Evolutionary conservation across 2,888 invertebrate species (phyloP), one percentile per base, ranked within the genome.

Genomic region (Dynastes grantii): DNA sequence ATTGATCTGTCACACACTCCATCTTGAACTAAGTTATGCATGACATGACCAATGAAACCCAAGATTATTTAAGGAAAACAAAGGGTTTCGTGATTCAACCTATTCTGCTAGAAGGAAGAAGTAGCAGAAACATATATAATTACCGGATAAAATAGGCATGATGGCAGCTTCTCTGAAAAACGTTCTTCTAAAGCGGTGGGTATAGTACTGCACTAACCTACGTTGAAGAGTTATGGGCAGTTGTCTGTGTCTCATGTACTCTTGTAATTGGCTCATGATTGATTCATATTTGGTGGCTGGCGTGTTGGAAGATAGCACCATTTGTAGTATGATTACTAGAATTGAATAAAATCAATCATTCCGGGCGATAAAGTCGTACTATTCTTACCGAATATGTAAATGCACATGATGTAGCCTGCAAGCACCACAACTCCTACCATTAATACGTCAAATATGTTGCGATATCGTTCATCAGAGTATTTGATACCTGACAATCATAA

Each of bases 81-180:
- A 22, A 22, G 22, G 22, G 22, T 22, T 22, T 22, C 22, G 22
- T 22, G 22, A 22, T 22, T 22, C 22, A 22, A 22, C 22, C 22
- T 22, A 22, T 4, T 32, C 32, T 37, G 5, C 32, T 37, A 37
- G 32, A 37, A 37, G 32, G 5, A 37, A 37, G 2, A 37, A 37
- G 5, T 5, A 2, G 5, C 5, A 37, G 32, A 37, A 37, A 37
- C 32, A 37, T 37, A 0, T 4, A 2, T 61, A n/a, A 32, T 67
- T 67, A 80, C 77, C 76, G 5, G 89, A 88, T 0, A 89, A 85
- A 67, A 87, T 86, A 1, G 84, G 82, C 29, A 88, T 84, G 53
- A 90, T 88, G 11, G 85, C 83, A 27, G 83, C 83, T 76, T 89
- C 87, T n/a, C 88, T 86, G 22, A 79, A 88, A 78, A 88, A 87